phyloP scores from a whole-genome alignment of 1,140 invertebrate species.

The Drosophila prosaltans region DNA sequence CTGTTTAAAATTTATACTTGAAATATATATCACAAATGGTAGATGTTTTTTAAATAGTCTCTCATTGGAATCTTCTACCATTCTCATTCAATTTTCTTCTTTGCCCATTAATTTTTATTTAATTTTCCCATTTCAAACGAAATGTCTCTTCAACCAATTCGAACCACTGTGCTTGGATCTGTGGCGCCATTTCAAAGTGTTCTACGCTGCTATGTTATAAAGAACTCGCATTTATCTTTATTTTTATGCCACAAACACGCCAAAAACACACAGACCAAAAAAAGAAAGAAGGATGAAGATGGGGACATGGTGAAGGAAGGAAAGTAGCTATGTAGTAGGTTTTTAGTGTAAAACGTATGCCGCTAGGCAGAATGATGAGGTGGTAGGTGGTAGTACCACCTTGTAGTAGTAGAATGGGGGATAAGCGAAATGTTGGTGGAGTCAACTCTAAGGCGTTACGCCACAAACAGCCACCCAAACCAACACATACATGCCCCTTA shows the following conservation, averaged over 20 bases:
- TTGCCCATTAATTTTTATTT: background rate
- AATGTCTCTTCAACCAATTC: background rate
- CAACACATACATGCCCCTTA: background rate
- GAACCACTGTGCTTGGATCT: background rate
- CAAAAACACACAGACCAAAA: slow-evolving; percentile 50
- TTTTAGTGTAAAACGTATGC: slow-evolving; percentile 60
- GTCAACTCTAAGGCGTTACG: slow-evolving; percentile 44
- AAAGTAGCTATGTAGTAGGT: slow-evolving; percentile 47
- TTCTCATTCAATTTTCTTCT: too few species aligned
- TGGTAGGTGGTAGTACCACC: background rate
- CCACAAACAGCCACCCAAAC: slow-evolving; percentile 15
- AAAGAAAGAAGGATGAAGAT: background rate
- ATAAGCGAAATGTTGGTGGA: slow-evolving; percentile 26
- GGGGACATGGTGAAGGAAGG: background rate
- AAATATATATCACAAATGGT: too few species aligned
- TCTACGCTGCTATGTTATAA: slow-evolving; percentile 57
- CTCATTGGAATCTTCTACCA: too few species aligned
- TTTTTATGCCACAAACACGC: slow-evolving; percentile 80
- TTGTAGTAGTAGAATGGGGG: background rate
- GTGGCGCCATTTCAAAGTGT: slow-evolving; percentile 49
- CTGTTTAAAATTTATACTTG: too few species aligned
- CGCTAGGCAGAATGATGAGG: slow-evolving; percentile 19
- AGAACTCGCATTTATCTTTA: slow-evolving; percentile 82
- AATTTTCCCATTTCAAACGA: background rate
- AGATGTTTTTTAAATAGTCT: too few species aligned